phyloP scores from a whole-genome alignment of 2,888 invertebrate genomes.

The Chrysodeixis includens region DNA sequence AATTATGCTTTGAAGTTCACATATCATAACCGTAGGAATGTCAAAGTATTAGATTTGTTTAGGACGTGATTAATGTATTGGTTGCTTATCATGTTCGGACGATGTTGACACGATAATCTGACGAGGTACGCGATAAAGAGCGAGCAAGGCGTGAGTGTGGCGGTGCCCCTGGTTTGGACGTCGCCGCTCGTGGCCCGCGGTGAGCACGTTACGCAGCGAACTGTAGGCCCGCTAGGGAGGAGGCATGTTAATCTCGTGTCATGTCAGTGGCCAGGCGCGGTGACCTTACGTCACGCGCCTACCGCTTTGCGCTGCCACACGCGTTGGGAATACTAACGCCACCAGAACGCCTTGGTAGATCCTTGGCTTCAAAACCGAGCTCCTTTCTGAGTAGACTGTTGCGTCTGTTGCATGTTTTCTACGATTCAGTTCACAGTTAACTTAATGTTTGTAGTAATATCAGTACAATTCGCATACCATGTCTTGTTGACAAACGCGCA shows the following conservation, averaged over 20 bases:
- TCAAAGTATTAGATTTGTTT: conserved; percentile 17
- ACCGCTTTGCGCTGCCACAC: conserved; percentile 78
- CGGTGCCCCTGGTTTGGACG: conserved; percentile 10
- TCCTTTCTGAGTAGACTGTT: conserved; percentile 86
- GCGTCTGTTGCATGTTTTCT: conserved; percentile 79
- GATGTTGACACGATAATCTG: conserved; percentile 46
- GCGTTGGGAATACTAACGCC: conserved; percentile 87
- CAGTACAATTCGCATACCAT: conserved; percentile 45
- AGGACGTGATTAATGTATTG: conserved; percentile 42
- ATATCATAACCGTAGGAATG: conserved; percentile 26
- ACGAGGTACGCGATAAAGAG: conserved; percentile 29
- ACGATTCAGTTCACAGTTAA: conserved; percentile 68
- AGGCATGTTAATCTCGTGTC: conserved; percentile 80
- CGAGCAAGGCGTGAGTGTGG: conserved; percentile 25
- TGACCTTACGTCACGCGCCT: conserved; percentile 88
- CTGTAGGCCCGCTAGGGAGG: conserved; percentile 61
- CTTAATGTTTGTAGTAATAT: conserved; percentile 53
- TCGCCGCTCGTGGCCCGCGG: background rate
- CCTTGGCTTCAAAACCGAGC: conserved; percentile 89
- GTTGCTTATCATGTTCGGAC: conserved; percentile 48
- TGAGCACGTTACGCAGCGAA: conserved; percentile 36
- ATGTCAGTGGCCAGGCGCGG: conserved; percentile 82
- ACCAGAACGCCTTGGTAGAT: conserved; percentile 86
- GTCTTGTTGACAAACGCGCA: conserved; percentile 37
- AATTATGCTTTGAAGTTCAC: conserved; percentile 15